phyloP scores from a whole-genome alignment of 2,888 invertebrate species.

The Tinea trinotella region DNA sequence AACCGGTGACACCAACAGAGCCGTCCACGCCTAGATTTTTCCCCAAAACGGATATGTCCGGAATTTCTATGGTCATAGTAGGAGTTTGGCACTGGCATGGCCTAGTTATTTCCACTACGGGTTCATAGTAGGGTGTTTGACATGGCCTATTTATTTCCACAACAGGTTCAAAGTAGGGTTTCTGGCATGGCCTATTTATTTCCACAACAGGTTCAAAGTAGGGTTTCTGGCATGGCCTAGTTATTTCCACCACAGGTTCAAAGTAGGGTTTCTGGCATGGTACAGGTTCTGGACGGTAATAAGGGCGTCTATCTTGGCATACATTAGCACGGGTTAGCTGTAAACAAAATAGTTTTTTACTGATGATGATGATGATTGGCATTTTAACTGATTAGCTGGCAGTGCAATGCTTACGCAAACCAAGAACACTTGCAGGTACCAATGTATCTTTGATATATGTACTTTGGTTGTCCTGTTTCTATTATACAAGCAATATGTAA shows the following conservation, averaged over 20 bases:
- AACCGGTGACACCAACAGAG: background rate
- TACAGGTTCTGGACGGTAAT: background rate
- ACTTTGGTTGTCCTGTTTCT: too few species aligned
- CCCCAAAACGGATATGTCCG: background rate
- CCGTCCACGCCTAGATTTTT: conserved; percentile 2
- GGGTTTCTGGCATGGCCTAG: background rate
- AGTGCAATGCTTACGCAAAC: too few species aligned
- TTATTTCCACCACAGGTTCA: background rate
- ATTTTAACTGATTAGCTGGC: too few species aligned
- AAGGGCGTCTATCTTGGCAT: background rate
- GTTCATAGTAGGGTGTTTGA: background rate
- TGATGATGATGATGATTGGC: too few species aligned
- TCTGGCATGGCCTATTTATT: background rate
- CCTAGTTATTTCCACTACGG: background rate
- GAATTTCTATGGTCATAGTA: background rate
- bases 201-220: background rate
- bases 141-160: background rate
- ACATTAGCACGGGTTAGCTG: background rate
- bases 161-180: background rate
- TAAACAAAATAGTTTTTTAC: too few species aligned
- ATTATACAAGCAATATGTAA: too few species aligned
- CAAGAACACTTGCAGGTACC: too few species aligned
- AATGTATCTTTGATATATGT: too few species aligned
- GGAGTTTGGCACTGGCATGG: background rate
- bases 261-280: background rate